Base-by-base conservation (phyloP, 2,113 vertebrate species). In the Carassius carassius region DNA sequence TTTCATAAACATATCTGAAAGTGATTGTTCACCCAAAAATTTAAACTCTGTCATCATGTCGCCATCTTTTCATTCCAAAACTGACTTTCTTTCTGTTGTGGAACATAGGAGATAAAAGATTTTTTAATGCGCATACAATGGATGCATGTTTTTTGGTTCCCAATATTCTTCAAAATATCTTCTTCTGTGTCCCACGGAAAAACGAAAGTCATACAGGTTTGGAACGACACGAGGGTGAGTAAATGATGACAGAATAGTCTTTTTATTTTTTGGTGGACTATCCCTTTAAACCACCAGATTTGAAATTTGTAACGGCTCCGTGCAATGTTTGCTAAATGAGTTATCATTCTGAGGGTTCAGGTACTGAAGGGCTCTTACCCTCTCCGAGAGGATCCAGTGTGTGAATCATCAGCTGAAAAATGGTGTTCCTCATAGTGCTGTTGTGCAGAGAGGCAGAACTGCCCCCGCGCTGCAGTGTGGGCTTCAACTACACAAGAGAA, bases 331-430 rank as follows among this genome's bases (percentile, higher is more conserved):
- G 63, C 63, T 21, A 72, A 77, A 63, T 77, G 60, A 58, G 69
- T 65, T 78, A 21, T 49, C 65, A 86, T 86, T 74, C 81, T 81
- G 78, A 72, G 69, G 54, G 5, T 14, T 80, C 78, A 76, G 58
- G 77, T 51, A 77, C 17, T 84, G 82, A 88, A 88, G 85, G 69
- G 69, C 83, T 92, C 96, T 97, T 94, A 98, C 97, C 97, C 90
- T 96, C 93, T 89, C 96, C 93, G 78, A 99, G 88, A 82, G 97
- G 97, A 91, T 99, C 97, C 91, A 99, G 92, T 19, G 97, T 98
- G 92, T 96, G 96, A 91, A 98, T 95, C 96, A 98, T 97, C 85
- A 99, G 97, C 62, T 97, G 96, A 90, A 97, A 97, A 91, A 98
- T 95, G 93, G 96, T 97, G 93, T 90, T 95, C 29, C 97, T 95